phyloP scores from a whole-genome alignment of 92 coral and sea anemone species.

The Pocillopora meandrina region DNA sequence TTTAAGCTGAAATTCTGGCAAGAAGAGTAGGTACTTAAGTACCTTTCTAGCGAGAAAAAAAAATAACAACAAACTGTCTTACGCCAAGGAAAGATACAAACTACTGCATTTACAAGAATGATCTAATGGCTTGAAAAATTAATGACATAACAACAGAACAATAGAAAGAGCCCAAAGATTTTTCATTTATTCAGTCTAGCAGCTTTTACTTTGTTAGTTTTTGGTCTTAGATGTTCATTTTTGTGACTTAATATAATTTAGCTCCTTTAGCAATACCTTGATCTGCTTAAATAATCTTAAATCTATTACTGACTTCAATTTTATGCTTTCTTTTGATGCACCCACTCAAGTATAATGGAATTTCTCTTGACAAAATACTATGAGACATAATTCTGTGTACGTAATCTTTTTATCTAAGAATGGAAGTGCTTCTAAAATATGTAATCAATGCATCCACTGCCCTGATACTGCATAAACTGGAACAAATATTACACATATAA shows the following conservation, averaged over 20 bases:
- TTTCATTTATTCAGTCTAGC: too few relatives aligned
- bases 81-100: neutral
- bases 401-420: neutral
- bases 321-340: neutral
- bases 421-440: neutral
- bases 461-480: neutral
- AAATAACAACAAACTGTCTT: neutral
- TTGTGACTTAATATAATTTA: neutral
- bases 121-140: too few relatives aligned
- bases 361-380: neutral
- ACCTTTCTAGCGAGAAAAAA: neutral
- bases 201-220: neutral
- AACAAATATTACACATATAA: neutral
- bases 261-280: neutral
- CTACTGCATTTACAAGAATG: too few relatives aligned
- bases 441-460: neutral
- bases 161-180: too few relatives aligned
- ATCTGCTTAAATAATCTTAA: constrained; percentile 6
- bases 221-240: neutral
- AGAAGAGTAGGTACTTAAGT: neutral
- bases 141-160: too few relatives aligned
- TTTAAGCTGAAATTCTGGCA: neutral
- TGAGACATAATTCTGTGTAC: neutral
- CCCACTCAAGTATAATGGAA: neutral
- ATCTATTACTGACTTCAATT: constrained; percentile 1